Evolutionary conservation across 2,113 vertebrate genomes (phyloP).

Genomic region (Amphiprion percula): DNA sequence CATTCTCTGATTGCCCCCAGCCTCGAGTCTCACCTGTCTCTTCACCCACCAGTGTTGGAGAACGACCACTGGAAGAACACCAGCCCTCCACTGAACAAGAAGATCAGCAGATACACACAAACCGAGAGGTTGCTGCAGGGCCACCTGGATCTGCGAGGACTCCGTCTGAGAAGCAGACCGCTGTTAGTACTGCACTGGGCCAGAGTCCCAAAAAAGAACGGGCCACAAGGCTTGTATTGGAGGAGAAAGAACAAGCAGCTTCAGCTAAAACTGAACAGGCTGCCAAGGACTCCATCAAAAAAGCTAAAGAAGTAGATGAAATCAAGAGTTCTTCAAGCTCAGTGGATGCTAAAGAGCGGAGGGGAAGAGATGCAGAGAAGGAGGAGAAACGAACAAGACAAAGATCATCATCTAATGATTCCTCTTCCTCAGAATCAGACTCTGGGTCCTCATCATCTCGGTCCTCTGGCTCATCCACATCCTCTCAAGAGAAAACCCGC

Average conservation of each 20-base stretch:
- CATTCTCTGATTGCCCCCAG: constrained; percentile 77
- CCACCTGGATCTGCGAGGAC: constrained; percentile 33
- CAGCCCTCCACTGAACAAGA: constrained; percentile 35
- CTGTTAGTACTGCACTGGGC: not conserved
- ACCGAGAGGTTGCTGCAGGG: constrained; percentile 31
- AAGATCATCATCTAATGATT: constrained; percentile 76
- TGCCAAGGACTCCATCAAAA: constrained; percentile 56
- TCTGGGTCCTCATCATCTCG: constrained; percentile 83
- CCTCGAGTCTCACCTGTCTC: constrained; percentile 34
- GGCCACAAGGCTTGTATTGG: constrained; percentile 4
- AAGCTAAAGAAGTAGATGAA: constrained; percentile 55
- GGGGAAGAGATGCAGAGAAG: constrained; percentile 57
- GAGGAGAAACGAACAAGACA: constrained; percentile 58
- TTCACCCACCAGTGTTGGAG: constrained; percentile 27
- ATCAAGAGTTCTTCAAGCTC: constrained; percentile 47
- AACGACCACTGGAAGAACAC: constrained; percentile 32
- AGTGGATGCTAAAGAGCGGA: constrained; percentile 39
- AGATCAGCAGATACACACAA: constrained; percentile 40
- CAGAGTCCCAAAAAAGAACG: constrained; percentile 39
- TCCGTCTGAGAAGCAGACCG: constrained; percentile 31
- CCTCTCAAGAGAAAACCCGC: constrained; percentile 73
- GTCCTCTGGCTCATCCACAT: constrained; percentile 80
- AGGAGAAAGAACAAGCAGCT: constrained; percentile 37
- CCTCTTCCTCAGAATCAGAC: constrained; percentile 82
- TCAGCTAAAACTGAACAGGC: constrained; percentile 21